These are phyloP conservation scores for Aphidius colemani DNA, from an alignment of 2,888 invertebrate species.

Conservation along the genomic window DNA sequence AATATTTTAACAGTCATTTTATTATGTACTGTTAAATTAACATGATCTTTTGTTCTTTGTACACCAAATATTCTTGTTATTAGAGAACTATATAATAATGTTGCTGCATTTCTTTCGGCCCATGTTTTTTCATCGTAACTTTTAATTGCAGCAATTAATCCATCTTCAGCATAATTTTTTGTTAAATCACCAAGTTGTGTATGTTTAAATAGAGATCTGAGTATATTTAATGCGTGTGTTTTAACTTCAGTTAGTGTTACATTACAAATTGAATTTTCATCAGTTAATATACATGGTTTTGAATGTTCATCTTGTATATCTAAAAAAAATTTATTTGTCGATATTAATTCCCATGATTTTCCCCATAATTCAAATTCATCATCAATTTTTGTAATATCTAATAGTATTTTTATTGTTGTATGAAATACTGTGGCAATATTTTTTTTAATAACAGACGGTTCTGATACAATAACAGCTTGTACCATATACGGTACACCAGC, in stretches of 20 bases:
- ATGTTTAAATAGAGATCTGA: slow-evolving; percentile 80
- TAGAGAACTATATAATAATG: slow-evolving; percentile 81
- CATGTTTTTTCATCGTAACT: slow-evolving; percentile 78
- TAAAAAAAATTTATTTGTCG: slow-evolving; percentile 42
- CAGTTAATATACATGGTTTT: slow-evolving; percentile 18
- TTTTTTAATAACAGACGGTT: slow-evolving; percentile 67
- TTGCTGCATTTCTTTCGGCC: slow-evolving; percentile 86
- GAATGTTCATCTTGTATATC: slow-evolving; percentile 30
- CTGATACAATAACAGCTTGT: slow-evolving; percentile 78
- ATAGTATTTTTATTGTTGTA: slow-evolving; percentile 52
- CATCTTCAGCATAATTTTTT: slow-evolving; percentile 70
- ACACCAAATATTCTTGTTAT: slow-evolving; percentile 89
- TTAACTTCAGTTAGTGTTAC: slow-evolving; percentile 62
- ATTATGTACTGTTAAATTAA: slow-evolving; percentile 68
- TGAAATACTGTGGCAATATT: slow-evolving; percentile 53
- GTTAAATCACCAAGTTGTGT: slow-evolving; percentile 76
- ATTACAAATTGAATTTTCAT: slow-evolving; percentile 20
- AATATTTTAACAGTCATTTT: slow-evolving; percentile 79
- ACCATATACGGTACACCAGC: slow-evolving; percentile 94
- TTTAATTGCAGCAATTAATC: slow-evolving; percentile 72
- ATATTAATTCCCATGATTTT: slow-evolving; percentile 41
- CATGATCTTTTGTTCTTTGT: slow-evolving; percentile 65
- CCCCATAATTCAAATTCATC: slow-evolving; percentile 33
- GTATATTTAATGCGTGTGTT: slow-evolving; percentile 84
- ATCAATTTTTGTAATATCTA: slow-evolving; percentile 45